phyloP scores from a whole-genome alignment of 2,888 invertebrate genomes.

The Tenthredo mesomela region DNA sequence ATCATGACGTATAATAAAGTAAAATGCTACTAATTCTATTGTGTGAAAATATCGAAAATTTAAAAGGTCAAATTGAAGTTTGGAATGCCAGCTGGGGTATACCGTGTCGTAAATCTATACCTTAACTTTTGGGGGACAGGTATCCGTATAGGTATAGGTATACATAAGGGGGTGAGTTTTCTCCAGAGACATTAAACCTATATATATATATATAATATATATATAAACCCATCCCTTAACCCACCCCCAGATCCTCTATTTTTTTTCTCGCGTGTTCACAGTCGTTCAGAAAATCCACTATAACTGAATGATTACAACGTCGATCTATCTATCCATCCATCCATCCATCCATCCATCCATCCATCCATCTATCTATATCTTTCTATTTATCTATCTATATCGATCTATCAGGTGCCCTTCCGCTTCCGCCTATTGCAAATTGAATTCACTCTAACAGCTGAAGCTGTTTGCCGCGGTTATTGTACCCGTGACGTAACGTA shows the following conservation, averaged over 20 bases:
- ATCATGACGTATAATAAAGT: not conserved
- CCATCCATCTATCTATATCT: not conserved
- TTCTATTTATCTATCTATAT: constrained; percentile 8
- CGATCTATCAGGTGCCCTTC: constrained; percentile 14
- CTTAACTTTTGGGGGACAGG: constrained; percentile 2
- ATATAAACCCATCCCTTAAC: not conserved
- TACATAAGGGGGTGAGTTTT: not conserved
- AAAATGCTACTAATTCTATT: not conserved
- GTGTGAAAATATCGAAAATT: not conserved
- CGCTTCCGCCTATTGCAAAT: constrained; percentile 4
- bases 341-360: not conserved
- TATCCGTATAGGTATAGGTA: not conserved
- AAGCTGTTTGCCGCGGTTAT: constrained; percentile 8
- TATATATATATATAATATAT: not conserved
- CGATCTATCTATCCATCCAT: not conserved
- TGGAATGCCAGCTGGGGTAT: not conserved
- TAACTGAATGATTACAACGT: constrained; percentile 3
- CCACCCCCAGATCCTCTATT: not conserved
- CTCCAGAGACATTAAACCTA: not conserved
- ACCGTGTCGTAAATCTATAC: not conserved
- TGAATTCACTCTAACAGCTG: not conserved
- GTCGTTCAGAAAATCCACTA: not conserved
- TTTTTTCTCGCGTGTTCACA: not conserved
- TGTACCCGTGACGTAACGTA: constrained; percentile 25
- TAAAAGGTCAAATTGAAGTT: constrained; percentile 20